Evolutionary conservation across 2,113 vertebrate genomes (phyloP).

Genomic region (Festucalex cinctus): DNA sequence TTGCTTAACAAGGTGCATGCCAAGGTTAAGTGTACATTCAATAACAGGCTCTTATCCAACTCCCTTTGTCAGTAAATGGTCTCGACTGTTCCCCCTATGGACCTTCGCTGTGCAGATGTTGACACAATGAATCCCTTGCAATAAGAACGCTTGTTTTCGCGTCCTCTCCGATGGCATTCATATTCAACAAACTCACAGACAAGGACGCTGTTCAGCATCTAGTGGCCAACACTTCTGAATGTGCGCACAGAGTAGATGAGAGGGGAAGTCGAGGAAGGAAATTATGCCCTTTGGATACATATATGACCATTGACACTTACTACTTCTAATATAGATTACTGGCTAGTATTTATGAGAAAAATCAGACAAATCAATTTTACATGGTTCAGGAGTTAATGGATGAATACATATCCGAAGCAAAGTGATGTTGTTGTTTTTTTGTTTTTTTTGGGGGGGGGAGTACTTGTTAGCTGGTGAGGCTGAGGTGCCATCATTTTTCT

Average conservation of each 20-base stretch:
- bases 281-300: no score
- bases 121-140: slow-evolving; percentile 70
- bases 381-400: neutral
- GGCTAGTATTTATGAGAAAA: no score
- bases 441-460: no score
- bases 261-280: slow-evolving; percentile 7
- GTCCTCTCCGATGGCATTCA: slow-evolving; percentile 75
- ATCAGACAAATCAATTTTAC: no score
- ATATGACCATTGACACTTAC: no score
- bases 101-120: slow-evolving; percentile 56
- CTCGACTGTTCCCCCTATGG: slow-evolving; percentile 58
- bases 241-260: slow-evolving; percentile 20
- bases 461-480: slow-evolving; percentile 10
- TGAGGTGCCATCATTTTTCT: slow-evolving; percentile 28
- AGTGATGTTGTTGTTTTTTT: no score
- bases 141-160: slow-evolving; percentile 76
- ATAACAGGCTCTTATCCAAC: slow-evolving; percentile 47
- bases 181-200: slow-evolving; percentile 69
- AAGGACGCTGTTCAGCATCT: slow-evolving; percentile 56
- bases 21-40: slow-evolving; percentile 65
- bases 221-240: slow-evolving; percentile 38
- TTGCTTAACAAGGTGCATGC: slow-evolving; percentile 59
- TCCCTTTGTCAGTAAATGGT: slow-evolving; percentile 70
- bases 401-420: neutral
- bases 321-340: no score